These are phyloP conservation scores for Chlorops oryzae DNA, from an alignment of 1,140 invertebrate species.

Conservation along the genomic window DNA sequence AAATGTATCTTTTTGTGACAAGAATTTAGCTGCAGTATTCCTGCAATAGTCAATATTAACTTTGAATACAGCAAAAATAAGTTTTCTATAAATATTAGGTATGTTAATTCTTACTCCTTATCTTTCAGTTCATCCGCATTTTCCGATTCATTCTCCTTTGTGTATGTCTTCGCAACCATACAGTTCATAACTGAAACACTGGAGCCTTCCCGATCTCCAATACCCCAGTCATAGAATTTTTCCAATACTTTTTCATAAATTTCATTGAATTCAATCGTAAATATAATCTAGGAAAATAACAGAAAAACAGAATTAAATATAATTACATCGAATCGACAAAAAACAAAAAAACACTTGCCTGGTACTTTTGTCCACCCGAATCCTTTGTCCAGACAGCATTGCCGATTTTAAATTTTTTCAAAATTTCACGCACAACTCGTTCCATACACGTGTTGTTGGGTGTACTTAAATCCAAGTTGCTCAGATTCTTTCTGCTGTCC, in stretches of 20 bases:
- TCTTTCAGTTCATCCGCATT: conserved; percentile 6
- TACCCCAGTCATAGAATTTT: conserved; percentile 45
- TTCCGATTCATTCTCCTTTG: conserved; percentile 10
- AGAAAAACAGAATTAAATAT: not conserved
- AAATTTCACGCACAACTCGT: conserved; percentile 34
- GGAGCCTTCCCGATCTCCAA: conserved; percentile 47
- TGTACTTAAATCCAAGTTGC: conserved; percentile 16
- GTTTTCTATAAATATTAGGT: too few species aligned
- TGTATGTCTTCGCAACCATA: conserved; percentile 31
- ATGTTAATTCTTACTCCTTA: too few species aligned
- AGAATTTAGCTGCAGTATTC: too few species aligned
- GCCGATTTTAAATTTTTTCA: conserved; percentile 35
- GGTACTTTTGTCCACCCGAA: conserved; percentile 32
- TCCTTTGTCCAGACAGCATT: conserved; percentile 39
- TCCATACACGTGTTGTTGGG: conserved; percentile 37
- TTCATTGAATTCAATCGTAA: conserved; percentile 46
- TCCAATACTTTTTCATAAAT: conserved; percentile 47
- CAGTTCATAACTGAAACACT: conserved; percentile 48
- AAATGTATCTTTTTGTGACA: too few species aligned
- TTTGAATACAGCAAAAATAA: too few species aligned
- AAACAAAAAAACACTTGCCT: conserved; percentile 17
- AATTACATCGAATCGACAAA: not conserved
- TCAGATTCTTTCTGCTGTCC: not conserved
- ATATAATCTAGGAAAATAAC: conserved; percentile 29
- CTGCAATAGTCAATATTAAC: too few species aligned